phyloP scores from a whole-genome alignment of 2,113 vertebrate species.

The Rousettus leschenaultii region DNA sequence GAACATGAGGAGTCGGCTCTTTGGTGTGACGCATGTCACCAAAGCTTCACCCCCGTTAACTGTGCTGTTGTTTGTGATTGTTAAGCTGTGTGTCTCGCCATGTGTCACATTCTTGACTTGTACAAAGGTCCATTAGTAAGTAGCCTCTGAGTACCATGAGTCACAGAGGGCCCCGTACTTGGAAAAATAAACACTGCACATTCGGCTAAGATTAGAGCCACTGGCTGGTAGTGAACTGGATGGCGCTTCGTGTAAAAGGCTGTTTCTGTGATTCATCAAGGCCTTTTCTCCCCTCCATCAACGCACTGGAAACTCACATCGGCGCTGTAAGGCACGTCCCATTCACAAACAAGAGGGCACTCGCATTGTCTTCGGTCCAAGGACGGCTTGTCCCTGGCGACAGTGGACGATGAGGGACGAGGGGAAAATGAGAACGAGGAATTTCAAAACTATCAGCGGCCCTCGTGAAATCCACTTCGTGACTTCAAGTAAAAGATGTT shows the following conservation, averaged over 20 bases:
- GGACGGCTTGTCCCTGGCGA: too few species aligned
- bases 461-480: neutral
- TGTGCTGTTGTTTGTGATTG: constrained; percentile 47
- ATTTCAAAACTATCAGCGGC: neutral
- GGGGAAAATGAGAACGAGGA: rapidly evolving
- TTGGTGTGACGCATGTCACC: constrained; percentile 50
- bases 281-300: neutral
- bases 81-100: neutral
- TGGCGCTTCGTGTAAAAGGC: constrained; percentile 39
- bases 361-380: rapidly evolving
- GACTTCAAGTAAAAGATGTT: neutral
- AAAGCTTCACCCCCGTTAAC: constrained; percentile 69
- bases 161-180: constrained; percentile 46
- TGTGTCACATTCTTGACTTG: constrained; percentile 43
- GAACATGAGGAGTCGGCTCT: constrained; percentile 14
- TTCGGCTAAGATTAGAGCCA: constrained; percentile 61
- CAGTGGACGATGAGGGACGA: rapidly evolving
- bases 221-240: constrained; percentile 1
- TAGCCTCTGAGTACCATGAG: constrained; percentile 40
- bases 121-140: constrained; percentile 57
- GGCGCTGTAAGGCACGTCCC: rapidly evolving
- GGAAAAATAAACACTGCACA: constrained; percentile 71
- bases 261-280: constrained; percentile 46
- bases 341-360: neutral
- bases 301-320: neutral